Conservation (phyloP, 2,797 vertebrate genomes). For the Chaetophractus vellerosus region DNA sequence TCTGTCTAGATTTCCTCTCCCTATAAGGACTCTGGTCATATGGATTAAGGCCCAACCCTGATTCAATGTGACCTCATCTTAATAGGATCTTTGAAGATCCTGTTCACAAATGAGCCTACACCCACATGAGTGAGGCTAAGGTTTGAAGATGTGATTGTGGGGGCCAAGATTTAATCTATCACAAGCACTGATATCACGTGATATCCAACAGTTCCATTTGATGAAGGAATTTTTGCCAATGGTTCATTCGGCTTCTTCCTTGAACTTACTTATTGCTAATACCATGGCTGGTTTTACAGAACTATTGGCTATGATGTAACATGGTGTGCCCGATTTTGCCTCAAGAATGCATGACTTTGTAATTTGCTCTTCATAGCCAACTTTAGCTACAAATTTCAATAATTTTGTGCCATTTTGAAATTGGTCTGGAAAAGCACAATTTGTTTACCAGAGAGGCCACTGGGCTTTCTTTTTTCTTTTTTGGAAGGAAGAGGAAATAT, state of each 20-base stretch:
- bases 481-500: background rate
- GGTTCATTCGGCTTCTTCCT: background rate
- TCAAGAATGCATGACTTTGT: background rate
- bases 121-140: no score
- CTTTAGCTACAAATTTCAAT: background rate
- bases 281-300: background rate
- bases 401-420: background rate
- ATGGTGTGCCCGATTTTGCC: background rate
- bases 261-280: background rate
- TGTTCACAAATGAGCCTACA: no score
- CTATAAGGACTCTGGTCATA: no score
- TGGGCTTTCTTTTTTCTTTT: background rate
- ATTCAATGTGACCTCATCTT: no score
- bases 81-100: no score
- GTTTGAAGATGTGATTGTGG: no score
- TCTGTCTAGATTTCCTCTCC: no score
- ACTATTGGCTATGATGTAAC: background rate
- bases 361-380: background rate
- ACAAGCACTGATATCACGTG: background rate
- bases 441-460: background rate
- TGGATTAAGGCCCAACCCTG: no score
- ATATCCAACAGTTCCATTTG: background rate
- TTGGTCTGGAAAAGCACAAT: background rate
- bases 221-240: background rate
- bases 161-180: no score